Percentiles rank a stretch among this genome's conserved stretches.
Conservation (phyloP, 2,797 vertebrate genomes). For the Gambusia yucatana region DNA sequence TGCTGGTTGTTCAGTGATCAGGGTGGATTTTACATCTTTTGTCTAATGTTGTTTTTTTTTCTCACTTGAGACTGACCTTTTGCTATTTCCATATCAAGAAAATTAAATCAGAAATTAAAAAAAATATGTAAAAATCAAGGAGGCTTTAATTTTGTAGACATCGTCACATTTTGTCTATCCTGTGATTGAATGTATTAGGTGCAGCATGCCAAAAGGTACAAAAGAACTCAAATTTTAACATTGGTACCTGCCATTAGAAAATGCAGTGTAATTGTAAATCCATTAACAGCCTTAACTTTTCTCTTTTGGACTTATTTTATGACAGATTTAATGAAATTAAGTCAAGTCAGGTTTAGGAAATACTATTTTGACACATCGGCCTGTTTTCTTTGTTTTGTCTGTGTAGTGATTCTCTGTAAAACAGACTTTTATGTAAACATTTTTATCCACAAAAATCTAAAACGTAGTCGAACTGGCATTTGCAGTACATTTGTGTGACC, state of each 20-base stretch:
- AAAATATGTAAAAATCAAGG: slow-evolving; percentile 34
- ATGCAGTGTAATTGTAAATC: slow-evolving; percentile 11
- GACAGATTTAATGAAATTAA: slow-evolving; percentile 22
- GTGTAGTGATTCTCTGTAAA: slow-evolving; percentile 41
- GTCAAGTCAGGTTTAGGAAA: slow-evolving; percentile 10
- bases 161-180: slow-evolving; percentile 37
- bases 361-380: slow-evolving; percentile 24
- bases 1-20: slow-evolving; percentile 24
- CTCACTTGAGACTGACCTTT: slow-evolving; percentile 6
- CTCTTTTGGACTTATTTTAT: slow-evolving; percentile 4
- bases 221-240: slow-evolving; percentile 38
- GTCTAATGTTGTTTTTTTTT: background rate
- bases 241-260: slow-evolving; percentile 34
- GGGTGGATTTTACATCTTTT: slow-evolving; percentile 24
- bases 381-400: slow-evolving; percentile 45
- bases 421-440: slow-evolving; percentile 19
- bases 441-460: slow-evolving; percentile 29
- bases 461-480: slow-evolving; percentile 19
- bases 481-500: slow-evolving; percentile 63
- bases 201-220: slow-evolving; percentile 44
- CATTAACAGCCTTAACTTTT: slow-evolving; percentile 46
- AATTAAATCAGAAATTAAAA: slow-evolving; percentile 6
- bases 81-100: slow-evolving; percentile 29
- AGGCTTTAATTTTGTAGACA: slow-evolving; percentile 43
- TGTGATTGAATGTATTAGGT: slow-evolving; percentile 56